Evolutionary conservation across 2,797 vertebrate species (phyloP), one percentile per base, ranked within the genome.

Genomic region (Sebastes hopkinsi): DNA sequence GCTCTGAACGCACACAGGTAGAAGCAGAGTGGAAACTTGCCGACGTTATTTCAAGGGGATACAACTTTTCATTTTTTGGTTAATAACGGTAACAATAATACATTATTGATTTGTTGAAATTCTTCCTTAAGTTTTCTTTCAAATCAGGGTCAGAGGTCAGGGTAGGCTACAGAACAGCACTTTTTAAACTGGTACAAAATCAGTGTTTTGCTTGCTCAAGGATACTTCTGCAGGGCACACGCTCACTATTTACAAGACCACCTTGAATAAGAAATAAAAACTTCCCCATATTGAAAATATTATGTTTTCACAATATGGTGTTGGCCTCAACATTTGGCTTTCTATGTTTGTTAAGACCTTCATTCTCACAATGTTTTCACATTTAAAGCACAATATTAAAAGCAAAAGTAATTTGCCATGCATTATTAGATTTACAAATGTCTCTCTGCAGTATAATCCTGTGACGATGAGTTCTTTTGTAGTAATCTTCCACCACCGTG

Each of bases 21-120:
- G 32, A 42, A 75, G 72, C 8, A 22, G 8, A 36, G 0, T 72
- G 67, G 80, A 81, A 86, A 86, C 22, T 10, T 65, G 12, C 3
- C 64, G 4, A 22, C 67, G 66, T 71, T 22, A 30, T 66, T 62
- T 59, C 4, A 46, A 54, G 9, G 9, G n/a, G 46, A 73, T 72
- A 27, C 11, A 27, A 7, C 4, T 54, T 54, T 59, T 46, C 0
- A 32, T 9, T 46, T 55, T 30, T 1, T 3, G 1, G 8, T 58
- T 27, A 34, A 12, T 30, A 55, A 23, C 20, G 36, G 3, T 32
- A 52, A 29, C 14, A 10, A 10, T 22, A 6, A 20, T 22, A 25
- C 12, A 23, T 55, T 46, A 20, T 20, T 56, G 4, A 4, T 27
- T 5, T 27, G 4, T 32, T 29, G 2, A 38, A 67, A 67, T 46